A percentile compares a stretch with the other conserved stretches of the same genome.
These are phyloP conservation scores for Apogon hyalosoma DNA, from an alignment of 2,797 vertebrate species.

Conservation along the genomic window DNA sequence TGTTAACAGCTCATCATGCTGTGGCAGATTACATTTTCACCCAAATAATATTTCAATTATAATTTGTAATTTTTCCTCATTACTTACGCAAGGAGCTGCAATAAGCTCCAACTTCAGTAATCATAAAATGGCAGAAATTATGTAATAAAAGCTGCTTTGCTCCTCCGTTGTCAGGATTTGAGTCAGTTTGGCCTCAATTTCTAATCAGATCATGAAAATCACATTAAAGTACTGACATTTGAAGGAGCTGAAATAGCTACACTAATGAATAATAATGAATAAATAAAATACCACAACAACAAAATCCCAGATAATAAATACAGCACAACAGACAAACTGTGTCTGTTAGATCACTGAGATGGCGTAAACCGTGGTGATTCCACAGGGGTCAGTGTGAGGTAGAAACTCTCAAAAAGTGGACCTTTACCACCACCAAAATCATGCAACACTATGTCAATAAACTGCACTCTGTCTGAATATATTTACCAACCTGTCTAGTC, in stretches of 20 bases:
- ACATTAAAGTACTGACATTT: background rate
- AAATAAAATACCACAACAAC: too few relatives aligned
- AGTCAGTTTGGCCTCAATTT: background rate
- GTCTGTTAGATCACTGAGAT: conserved; percentile 6
- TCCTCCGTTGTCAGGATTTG: too few relatives aligned
- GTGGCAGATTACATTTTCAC: too few relatives aligned
- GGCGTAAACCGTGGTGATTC: background rate
- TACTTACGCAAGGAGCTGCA: too few relatives aligned
- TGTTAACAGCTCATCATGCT: too few relatives aligned
- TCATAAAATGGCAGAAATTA: too few relatives aligned
- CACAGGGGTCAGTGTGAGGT: conserved; percentile 3
- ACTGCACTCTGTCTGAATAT: conserved; percentile 17
- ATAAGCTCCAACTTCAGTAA: too few relatives aligned
- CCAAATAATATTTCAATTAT: too few relatives aligned
- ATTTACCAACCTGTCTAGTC: conserved; percentile 40
- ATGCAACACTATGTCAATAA: conserved; percentile 42
- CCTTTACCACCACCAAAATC: conserved; percentile 24
- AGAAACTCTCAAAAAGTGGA: conserved; percentile 23
- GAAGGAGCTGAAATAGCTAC: background rate
- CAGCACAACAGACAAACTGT: background rate
- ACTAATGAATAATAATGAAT: too few relatives aligned
- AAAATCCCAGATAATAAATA: background rate
- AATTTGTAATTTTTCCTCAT: too few relatives aligned
- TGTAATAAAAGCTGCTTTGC: too few relatives aligned
- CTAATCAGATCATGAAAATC: conserved; percentile 1